phyloP scores from a whole-genome alignment of 2,113 vertebrate species.

The Glaucidium brasilianum region DNA sequence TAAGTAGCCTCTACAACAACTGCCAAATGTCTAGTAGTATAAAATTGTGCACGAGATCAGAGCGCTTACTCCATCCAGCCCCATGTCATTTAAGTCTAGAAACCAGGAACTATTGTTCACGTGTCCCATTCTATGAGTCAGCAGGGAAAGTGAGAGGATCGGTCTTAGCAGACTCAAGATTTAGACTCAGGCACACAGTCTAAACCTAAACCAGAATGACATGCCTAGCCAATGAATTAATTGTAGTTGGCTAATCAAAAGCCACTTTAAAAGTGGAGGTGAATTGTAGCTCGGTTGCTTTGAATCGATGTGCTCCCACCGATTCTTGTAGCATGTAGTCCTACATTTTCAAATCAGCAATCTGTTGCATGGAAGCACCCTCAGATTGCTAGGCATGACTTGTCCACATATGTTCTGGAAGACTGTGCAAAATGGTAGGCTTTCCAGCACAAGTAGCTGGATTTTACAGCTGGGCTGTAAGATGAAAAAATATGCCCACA shows the following conservation, averaged over 20 bases:
- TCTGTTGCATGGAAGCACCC: not conserved
- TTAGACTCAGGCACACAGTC: not conserved
- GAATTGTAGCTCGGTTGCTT: not conserved
- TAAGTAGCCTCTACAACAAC: not conserved
- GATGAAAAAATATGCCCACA: not conserved
- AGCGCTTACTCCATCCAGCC: not conserved
- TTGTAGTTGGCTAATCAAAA: not conserved
- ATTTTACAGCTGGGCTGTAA: not conserved
- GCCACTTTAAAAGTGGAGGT: not conserved
- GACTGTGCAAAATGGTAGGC: not conserved
- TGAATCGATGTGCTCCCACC: not conserved
- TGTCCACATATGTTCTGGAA: not conserved
- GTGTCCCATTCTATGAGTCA: not conserved
- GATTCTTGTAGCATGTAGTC: not conserved
- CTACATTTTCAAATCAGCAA: not conserved
- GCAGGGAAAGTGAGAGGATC: not conserved
- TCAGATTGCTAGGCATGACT: not conserved
- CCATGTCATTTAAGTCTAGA: not conserved
- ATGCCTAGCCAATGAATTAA: not conserved
- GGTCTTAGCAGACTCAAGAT: not conserved
- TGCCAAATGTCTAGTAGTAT: not conserved
- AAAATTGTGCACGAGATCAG: not conserved
- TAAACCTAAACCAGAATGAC: not conserved
- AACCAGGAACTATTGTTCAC: not conserved
- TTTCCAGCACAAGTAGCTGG: not conserved